Evolutionary conservation across 2,888 invertebrate genomes (phyloP).

Genomic region (Ophioninae sp.): DNA sequence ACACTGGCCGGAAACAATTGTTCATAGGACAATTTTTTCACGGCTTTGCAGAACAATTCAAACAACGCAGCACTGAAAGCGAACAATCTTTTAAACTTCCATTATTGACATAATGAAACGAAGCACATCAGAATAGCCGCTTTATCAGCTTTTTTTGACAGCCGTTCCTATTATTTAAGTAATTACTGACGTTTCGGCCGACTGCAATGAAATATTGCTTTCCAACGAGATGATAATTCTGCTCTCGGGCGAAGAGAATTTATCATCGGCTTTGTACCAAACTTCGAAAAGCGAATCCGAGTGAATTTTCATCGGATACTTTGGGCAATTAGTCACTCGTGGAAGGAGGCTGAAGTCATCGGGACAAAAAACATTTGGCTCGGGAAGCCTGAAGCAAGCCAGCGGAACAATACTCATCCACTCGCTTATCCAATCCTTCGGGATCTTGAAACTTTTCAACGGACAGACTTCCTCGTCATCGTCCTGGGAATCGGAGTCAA

Average conservation of each 20-base stretch:
- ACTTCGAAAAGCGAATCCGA: slow-evolving; percentile 85
- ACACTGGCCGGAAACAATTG: slow-evolving; percentile 87
- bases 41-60: slow-evolving; percentile 83
- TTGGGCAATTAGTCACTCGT: slow-evolving; percentile 77
- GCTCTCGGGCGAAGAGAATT: slow-evolving; percentile 90
- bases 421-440: slow-evolving; percentile 84
- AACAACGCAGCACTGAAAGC: slow-evolving; percentile 82
- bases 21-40: slow-evolving; percentile 84
- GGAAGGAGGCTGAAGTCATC: slow-evolving; percentile 86
- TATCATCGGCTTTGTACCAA: slow-evolving; percentile 92
- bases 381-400: slow-evolving; percentile 86
- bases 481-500: slow-evolving; percentile 44
- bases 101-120: neutral
- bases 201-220: slow-evolving; percentile 85
- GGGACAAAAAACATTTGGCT: slow-evolving; percentile 88
- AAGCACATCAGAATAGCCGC: neutral
- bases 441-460: slow-evolving; percentile 88
- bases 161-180: neutral
- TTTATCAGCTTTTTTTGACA: neutral
- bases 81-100: slow-evolving; percentile 33
- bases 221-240: slow-evolving; percentile 88
- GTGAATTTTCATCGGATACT: slow-evolving; percentile 84
- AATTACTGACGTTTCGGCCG: slow-evolving; percentile 85
- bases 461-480: slow-evolving; percentile 85
- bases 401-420: slow-evolving; percentile 85